Conservation (phyloP, 1,140 invertebrate species). For the Venustaconcha ellipsiformis region DNA sequence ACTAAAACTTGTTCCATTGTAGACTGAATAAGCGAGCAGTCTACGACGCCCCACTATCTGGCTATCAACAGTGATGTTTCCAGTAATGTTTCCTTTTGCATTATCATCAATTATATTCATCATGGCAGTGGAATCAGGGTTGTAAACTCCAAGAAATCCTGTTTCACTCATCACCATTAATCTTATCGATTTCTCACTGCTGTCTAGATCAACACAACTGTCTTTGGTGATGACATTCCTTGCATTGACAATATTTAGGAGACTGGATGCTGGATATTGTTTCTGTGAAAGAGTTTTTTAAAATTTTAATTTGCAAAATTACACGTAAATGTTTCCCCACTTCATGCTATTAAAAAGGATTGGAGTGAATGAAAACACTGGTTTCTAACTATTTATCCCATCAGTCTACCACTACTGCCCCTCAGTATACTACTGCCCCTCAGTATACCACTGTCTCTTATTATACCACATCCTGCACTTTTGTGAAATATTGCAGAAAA, state of each 20-base stretch:
- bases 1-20: conserved; percentile 40
- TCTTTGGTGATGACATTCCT: conserved; percentile 51
- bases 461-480: too few species aligned
- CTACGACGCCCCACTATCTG: conserved; percentile 36
- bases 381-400: too few species aligned
- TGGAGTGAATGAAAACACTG: too few species aligned
- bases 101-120: conserved; percentile 32
- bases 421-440: too few species aligned
- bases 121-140: conserved; percentile 41
- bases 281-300: conserved; percentile 33
- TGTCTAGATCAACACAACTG: conserved; percentile 51
- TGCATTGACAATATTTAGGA: conserved; percentile 50
- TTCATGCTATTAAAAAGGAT: too few species aligned
- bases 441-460: too few species aligned
- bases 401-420: too few species aligned
- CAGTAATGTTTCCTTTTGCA: conserved; percentile 47
- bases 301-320: not conserved
- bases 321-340: too few species aligned
- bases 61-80: conserved; percentile 48
- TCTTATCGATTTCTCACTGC: conserved; percentile 34
- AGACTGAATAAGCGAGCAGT: conserved; percentile 46
- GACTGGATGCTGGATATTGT: conserved; percentile 40
- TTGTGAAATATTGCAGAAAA: too few species aligned
- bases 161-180: conserved; percentile 38
- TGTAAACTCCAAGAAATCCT: conserved; percentile 60